phyloP scores from a whole-genome alignment of 1,140 invertebrate species.

The Drosophila suzukii region DNA sequence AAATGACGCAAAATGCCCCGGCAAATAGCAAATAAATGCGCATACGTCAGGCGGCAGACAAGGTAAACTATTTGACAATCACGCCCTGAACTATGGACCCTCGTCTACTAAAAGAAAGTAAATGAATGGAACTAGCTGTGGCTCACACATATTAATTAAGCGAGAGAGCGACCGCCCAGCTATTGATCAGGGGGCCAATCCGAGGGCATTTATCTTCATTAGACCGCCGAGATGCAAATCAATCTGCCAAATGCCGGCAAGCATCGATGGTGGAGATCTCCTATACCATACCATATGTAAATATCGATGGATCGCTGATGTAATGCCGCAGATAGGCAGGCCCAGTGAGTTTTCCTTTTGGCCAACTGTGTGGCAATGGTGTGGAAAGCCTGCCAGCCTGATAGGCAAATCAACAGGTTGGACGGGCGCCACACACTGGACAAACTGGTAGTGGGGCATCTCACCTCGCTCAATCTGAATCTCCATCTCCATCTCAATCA shows the following conservation, averaged over 20 bases:
- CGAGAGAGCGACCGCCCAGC: conserved; percentile 57
- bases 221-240: conserved; percentile 67
- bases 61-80: conserved; percentile 21
- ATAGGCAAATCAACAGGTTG: conserved; percentile 78
- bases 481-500: conserved; percentile 65
- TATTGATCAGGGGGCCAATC: conserved; percentile 39
- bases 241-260: conserved; percentile 45
- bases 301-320: conserved; percentile 60
- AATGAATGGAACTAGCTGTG: conserved; percentile 42
- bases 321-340: conserved; percentile 63
- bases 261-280: conserved; percentile 5
- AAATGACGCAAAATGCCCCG: conserved; percentile 29
- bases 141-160: conserved; percentile 56
- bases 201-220: conserved; percentile 72
- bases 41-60: neutral
- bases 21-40: conserved; percentile 20
- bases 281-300: conserved; percentile 40
- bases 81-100: conserved; percentile 18
- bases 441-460: conserved; percentile 57
- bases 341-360: conserved; percentile 58
- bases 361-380: conserved; percentile 69
- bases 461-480: conserved; percentile 46
- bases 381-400: conserved; percentile 59
- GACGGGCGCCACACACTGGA: conserved; percentile 60
- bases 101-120: conserved; percentile 28